These are phyloP conservation scores for Chelonoidis abingdonii DNA, from an alignment of 2,113 vertebrate genomes.

Conservation along the genomic window DNA sequence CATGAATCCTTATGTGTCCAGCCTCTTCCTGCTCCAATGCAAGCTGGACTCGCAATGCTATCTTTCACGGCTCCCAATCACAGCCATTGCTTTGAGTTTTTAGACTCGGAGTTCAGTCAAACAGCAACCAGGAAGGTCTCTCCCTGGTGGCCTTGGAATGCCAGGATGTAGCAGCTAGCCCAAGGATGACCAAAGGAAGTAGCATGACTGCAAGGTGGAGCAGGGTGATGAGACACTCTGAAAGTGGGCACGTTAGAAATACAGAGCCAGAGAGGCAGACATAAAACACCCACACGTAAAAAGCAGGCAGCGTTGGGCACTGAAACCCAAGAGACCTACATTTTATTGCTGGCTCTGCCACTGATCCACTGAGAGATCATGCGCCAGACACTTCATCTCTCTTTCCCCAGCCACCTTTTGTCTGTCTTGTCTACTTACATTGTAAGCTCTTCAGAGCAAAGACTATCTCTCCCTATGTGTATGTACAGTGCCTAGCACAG, in stretches of 20 bases:
- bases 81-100: background rate
- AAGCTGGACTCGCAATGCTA: background rate
- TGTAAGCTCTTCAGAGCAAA: conserved; percentile 44
- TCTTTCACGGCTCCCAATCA: background rate
- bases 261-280: background rate
- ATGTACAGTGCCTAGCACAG: conserved; percentile 21
- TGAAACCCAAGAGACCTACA: background rate
- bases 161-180: background rate
- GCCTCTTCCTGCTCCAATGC: background rate
- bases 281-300: background rate
- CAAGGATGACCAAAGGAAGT: conserved; percentile 47
- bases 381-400: background rate
- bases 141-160: conserved; percentile 45
- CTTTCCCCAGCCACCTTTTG: background rate
- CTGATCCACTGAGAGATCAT: rapidly evolving
- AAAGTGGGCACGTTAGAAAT: conserved; percentile 37
- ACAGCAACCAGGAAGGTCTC: background rate
- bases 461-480: background rate
- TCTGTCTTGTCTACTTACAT: rapidly evolving
- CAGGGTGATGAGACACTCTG: conserved; percentile 31
- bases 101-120: background rate
- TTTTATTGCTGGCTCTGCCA: background rate
- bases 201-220: background rate
- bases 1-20: background rate
- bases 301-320: too few relatives aligned